Conservation (phyloP, 2,888 invertebrate genomes). For the Drosophila paranaensis region DNA sequence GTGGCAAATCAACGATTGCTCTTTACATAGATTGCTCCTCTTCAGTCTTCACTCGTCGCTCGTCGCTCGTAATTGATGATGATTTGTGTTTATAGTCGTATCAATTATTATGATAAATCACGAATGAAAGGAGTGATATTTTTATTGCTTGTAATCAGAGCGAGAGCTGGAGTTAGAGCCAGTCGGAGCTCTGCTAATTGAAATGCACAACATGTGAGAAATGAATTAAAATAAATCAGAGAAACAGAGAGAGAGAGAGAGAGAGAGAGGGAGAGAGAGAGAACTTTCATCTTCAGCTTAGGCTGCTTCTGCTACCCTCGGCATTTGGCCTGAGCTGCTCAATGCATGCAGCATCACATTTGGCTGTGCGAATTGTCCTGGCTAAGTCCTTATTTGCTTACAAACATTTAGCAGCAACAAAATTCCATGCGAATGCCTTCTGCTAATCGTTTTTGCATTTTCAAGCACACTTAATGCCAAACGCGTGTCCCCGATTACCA, state of each 20-base stretch:
- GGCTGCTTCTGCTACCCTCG: no score
- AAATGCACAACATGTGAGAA: constrained; percentile 67
- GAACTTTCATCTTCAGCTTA: not conserved
- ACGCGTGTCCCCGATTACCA: constrained; percentile 79
- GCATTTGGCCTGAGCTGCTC: constrained; percentile 35
- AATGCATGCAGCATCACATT: constrained; percentile 53
- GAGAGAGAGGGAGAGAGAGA: not conserved
- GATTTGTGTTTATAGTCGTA: constrained; percentile 63
- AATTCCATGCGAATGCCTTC: constrained; percentile 53
- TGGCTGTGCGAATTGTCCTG: constrained; percentile 20
- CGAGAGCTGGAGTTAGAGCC: not conserved
- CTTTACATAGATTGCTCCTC: constrained; percentile 43
- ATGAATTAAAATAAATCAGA: constrained; percentile 26
- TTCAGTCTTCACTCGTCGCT: not conserved
- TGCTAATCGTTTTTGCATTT: constrained; percentile 74
- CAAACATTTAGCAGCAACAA: constrained; percentile 67
- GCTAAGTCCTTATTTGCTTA: constrained; percentile 65
- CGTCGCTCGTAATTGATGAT: constrained; percentile 68
- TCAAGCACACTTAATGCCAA: constrained; percentile 71
- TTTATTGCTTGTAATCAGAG: constrained; percentile 77
- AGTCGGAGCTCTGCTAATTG: constrained; percentile 67
- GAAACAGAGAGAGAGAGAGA: not conserved
- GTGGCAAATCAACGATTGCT: constrained; percentile 58
- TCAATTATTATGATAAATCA: constrained; percentile 82
- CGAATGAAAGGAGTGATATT: constrained; percentile 64